Base-by-base conservation (phyloP, 1,140 invertebrate genomes). In the Leptoteleia sp. region DNA sequence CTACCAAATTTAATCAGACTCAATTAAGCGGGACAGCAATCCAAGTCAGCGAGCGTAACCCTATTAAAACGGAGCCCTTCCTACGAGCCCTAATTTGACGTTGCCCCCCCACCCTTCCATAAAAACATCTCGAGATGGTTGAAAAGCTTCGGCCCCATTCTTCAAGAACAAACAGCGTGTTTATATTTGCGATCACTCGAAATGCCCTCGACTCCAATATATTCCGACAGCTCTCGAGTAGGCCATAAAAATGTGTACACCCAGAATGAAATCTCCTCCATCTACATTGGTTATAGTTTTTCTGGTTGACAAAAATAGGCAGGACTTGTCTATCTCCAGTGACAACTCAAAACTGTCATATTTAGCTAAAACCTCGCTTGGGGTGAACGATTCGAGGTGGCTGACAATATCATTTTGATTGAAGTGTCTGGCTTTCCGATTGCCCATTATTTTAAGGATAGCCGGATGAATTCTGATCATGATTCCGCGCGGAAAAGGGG, bases 101-200 rank as follows among this genome's bases (percentile, higher is more conserved):
- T n/a, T n/a, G n/a, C n/a, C n/a, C n/a, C n/a, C n/a, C n/a, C n/a
- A 47, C 38, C 25, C 15, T 35, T 47, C 65, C 25, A 38, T 31
- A 37, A 25, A 27, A 45, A 42, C 35, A 54, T 42, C 47, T 52
- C 48, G 13, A 43, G 50, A 19, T n/a, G 25, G 9, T 45, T 45
- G 22, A 31, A 65, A 55, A 75, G 33, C 29, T n/a, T 35, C 33
- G 35, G 61, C 38, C 54, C 59, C 37, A 47, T 65, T 65, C 52
- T 75, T 65, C 50, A 42, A 57, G 52, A 59, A 73, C 70, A 57
- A 75, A 65, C 70, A 75, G 38, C 55, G 22, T 75, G 61, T 75
- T 75, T 75, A 75, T 61, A 65, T 75, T 75, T 65, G 59, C 70
- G 61, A 75, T 75, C 70, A 43, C 59, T 64, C 42, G 57, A 64